Conservation (phyloP, 2,888 invertebrate species). For the Alloplasta piceator region DNA sequence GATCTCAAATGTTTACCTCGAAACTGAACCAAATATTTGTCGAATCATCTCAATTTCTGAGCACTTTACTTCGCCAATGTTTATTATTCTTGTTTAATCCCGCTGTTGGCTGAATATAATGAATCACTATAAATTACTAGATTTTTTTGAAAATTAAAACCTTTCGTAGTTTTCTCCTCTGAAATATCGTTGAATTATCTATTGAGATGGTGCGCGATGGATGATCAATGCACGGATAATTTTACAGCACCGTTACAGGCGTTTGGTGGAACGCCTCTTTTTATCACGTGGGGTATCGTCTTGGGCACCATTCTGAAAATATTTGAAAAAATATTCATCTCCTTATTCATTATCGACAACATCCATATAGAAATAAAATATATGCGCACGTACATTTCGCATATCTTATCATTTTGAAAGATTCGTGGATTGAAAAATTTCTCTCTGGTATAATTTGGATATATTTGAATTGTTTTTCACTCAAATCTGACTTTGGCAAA, state of each 20-base stretch:
- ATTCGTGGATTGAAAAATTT: too few species aligned
- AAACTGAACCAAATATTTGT: background rate
- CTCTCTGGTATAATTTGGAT: too few species aligned
- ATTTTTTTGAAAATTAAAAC: background rate
- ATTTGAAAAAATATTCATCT: background rate
- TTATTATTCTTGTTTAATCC: too few species aligned
- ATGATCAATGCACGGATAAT: slow-evolving; percentile 11
- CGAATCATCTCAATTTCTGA: background rate
- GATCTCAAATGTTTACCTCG: background rate
- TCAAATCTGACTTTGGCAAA: too few species aligned
- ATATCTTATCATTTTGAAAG: too few species aligned
- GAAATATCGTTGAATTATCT: background rate
- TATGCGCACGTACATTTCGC: too few species aligned
- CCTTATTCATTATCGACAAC: too few species aligned
- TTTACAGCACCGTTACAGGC: slow-evolving; percentile 38
- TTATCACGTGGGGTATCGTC: slow-evolving; percentile 93
- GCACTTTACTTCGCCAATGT: background rate
- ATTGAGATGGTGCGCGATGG: background rate
- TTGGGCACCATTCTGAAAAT: slow-evolving; percentile 94
- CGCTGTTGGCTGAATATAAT: background rate
- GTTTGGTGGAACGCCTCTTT: slow-evolving; percentile 87
- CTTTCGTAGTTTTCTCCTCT: background rate
- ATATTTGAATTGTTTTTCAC: too few species aligned
- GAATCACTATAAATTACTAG: background rate
- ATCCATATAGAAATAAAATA: too few species aligned